Evolutionary conservation across 2,113 vertebrate species (phyloP), one percentile per base, ranked within the genome.

Genomic region (Oceanites oceanicus): DNA sequence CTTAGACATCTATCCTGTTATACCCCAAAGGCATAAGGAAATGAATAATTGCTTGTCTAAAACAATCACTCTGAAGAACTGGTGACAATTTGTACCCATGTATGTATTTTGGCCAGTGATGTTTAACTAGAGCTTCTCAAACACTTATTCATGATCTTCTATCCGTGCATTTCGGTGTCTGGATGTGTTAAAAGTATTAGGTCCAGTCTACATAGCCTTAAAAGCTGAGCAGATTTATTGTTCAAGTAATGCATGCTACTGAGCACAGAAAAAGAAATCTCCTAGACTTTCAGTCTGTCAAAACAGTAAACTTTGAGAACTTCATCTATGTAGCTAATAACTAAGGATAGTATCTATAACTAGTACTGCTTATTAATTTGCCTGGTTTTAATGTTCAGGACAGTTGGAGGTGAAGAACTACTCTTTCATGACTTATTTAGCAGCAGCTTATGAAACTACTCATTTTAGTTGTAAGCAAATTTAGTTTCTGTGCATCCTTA

Each of bases 51-150:
- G 1, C 26, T 78, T 26, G 40, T 68, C 56, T 67, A 50, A 38
- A 90, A 38, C 34, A 42, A 13, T 38, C 8, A 10, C n/a, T 74
- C 9, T 30, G 38, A 77, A 49, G 42, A 86, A 23, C 25, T 3
- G 2, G 14, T 91, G 53, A 27, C 29, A 66, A 0, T 34, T 50
- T 45, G n/a, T 94, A 66, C 7, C 26, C 0, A 0, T 9, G 0
- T 36, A 6, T 56, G 4, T 62, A 15, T 74, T 87, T 77, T 78
- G 20, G 16, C 26, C 16, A 44, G 19, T 74, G 68, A 19, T 81
- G 17, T 40, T 84, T 81, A 59, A 63, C 29, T 63, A 38, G 21
- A 78, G 12, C 26, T 91, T 92, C 73, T 86, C 32, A 27, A 53
- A 50, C 18, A 15, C 42, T 84, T 84, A 15, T 38, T 94, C 2